Evolutionary conservation across 2,797 vertebrate genomes (phyloP), one percentile per base, ranked within the genome.

Genomic region (Allobates femoralis): DNA sequence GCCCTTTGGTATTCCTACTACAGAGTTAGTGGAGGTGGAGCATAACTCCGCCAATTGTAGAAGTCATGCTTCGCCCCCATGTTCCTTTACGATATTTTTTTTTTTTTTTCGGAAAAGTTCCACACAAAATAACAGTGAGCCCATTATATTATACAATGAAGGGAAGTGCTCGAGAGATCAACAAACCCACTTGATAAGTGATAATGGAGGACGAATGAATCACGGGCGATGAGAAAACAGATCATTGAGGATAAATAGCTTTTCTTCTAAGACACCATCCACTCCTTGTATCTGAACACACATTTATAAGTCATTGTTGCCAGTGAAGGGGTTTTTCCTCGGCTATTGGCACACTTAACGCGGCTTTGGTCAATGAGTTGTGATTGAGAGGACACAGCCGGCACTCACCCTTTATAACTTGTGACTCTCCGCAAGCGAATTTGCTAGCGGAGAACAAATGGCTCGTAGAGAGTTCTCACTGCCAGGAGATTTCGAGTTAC

Each of bases 401-500:
- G 34, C 55, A 83, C 34, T 30, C 46, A 81, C 64, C 46, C 83
- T 73, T 84, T 86, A 53, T 53, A 76, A 83, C 76, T 79, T 69
- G 81, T 83, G 81, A 83, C 81, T 83, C 81, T 71, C 81, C 3
- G 16, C 53, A 2, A 73, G 58, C 58, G 32, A 41, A 23, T 83
- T 26, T 41, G 32, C 81, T 73, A 73, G 67, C 34, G n/a, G 67
- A 74, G 81, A 83, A 83, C 81, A 83, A 83, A 83, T 71, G 67
- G 32, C 32, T 71, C 60, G 74, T 77, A 86, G 41, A 46, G 67
- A 71, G 58, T 85, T 90, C 79, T 87, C 87, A 60, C 37, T 81
- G 66, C 14, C 30, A 71, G 86, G 69, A 81, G 50, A 83, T 71
- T 77, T 80, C 10, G 34, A 58, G 78, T 80, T 84, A 37, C 41